Base-by-base conservation (phyloP, 1,140 invertebrate genomes). In the Maniola jurtina region DNA sequence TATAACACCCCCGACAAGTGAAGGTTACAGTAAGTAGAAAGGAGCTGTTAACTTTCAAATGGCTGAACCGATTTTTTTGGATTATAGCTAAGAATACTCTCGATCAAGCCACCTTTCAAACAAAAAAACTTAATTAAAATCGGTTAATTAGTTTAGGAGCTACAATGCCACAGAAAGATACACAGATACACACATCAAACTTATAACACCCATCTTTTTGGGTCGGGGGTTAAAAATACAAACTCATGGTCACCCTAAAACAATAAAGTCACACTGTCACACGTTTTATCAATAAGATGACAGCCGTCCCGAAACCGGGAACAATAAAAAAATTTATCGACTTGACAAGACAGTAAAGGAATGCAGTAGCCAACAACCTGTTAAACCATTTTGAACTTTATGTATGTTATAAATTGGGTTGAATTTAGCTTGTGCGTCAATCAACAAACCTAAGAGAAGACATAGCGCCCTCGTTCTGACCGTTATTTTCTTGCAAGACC, bases 251-350 rank as follows among this genome's bases (percentile, higher is more conserved):
- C 63, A 58, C 54, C 42, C 56, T 66, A 66, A 50, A 60, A 59
- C 64, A 48, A 38, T 59, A 59, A 66, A 59, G 48, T 52, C 56
- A 54, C 64, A 64, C 56, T n/a, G 34, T 60, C 64, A 42, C 57
- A 33, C 35, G 16, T 54, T 66, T 66, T 66, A 66, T 66, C 64
- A 66, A 66, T 54, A 66, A 66, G 57, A 59, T 59, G 64, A 66
- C 64, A 66, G 60, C 35, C 47, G 47, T 54, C 36, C 56, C 35
- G 8, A 45, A 60, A 59, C 56, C 11, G 36, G 47, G 14, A 58
- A 52, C 47, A 54, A 42, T 60, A 66, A 66, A 66, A 60, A 54
- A 25, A 52, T 60, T 66, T 60, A 66, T 66, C 45, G 64, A 52
- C 48, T 62, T 48, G 33, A 36, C 33, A 57, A 36, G 52, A 57